Base-by-base conservation (phyloP, 2,113 vertebrate species). In the Sterrhoptilus dennistouni region DNA sequence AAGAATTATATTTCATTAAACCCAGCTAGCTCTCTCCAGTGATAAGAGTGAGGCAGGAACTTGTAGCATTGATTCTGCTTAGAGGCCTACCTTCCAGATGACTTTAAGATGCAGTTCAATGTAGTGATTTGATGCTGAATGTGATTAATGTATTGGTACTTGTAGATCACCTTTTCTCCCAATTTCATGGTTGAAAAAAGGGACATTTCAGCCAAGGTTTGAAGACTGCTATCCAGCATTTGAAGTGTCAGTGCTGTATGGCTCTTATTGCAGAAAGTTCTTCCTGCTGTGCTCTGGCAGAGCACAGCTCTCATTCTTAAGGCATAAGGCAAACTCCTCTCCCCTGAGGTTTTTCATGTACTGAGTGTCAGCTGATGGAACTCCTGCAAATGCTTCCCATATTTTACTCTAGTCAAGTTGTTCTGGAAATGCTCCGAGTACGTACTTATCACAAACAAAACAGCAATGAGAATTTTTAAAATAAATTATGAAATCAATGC, bases 381-480 rank as follows among this genome's bases (percentile, higher is more conserved):
- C 42, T 87, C 69, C 54, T 2, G 9, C 40, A 87, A 95, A 61
- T 12, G 13, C 53, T 87, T 84, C 60, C 88, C 33, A 15, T 91
- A 66, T 74, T 94, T 92, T 83, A 52, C 56, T 78, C 52, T 25
- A 38, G 68, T 75, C 77, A 89, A 47, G 61, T 83, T 80, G 52
- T 83, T 86, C 79, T 89, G 87, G 89, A 95, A 95, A 52, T 27
- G 69, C 45, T 94, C 38, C 4, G 33, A 54, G 28, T 72, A 63
- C 22, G 25, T 29, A 71, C 65, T 90, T 94, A 86, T 70, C 92
- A 83, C 90, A 93, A 96, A 93, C 66, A 77, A 90, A 95, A 83
- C 79, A 96, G 72, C 77, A 81, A 81, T 33, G 64, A 91, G 35
- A 90, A 80, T 89, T 91, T 94, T 69, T 44, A 36, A 88, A 94